phyloP scores from a whole-genome alignment of 1,140 invertebrate genomes.

The Tetragnatha versicolor region DNA sequence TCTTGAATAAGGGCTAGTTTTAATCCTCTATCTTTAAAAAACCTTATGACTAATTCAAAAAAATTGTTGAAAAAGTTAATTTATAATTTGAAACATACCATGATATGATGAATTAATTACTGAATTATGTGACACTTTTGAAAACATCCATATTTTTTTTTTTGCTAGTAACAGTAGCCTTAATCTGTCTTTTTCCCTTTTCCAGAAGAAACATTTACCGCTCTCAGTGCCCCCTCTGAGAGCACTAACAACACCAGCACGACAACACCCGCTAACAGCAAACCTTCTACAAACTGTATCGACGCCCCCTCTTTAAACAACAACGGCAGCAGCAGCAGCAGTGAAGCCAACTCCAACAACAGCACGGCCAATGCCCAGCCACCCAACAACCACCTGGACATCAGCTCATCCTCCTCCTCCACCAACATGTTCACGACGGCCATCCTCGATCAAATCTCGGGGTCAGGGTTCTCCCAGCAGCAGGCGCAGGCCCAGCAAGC shows the following conservation, averaged over 20 bases:
- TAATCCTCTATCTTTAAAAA: no score
- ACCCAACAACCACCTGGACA: slow-evolving; percentile 19
- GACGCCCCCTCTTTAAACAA: slow-evolving; percentile 7
- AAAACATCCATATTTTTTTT: no score
- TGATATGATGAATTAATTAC: no score
- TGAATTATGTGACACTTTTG: no score
- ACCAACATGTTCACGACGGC: slow-evolving; percentile 39
- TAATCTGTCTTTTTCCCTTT: background rate
- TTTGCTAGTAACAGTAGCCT: no score
- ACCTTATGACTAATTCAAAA: no score
- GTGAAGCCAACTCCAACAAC: background rate
- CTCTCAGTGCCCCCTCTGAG: slow-evolving; percentile 32
- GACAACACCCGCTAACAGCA: slow-evolving; percentile 6
- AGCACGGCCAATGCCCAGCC: background rate
- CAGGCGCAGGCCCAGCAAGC: slow-evolving; percentile 46
- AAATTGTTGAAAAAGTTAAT: no score
- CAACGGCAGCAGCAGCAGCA: background rate
- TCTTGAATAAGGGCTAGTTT: no score
- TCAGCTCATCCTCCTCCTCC: slow-evolving; percentile 2
- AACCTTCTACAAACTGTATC: slow-evolving; percentile 31
- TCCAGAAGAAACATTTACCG: slow-evolving; percentile 32
- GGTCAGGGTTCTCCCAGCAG: slow-evolving; percentile 38
- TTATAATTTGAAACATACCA: no score
- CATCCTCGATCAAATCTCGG: slow-evolving; percentile 51
- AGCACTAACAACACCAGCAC: slow-evolving; percentile 7